Percentiles rank a stretch among this genome's conserved stretches.
phyloP scores from a whole-genome alignment of 2,888 invertebrate species.

The Ommatoiulus sabulosus region DNA sequence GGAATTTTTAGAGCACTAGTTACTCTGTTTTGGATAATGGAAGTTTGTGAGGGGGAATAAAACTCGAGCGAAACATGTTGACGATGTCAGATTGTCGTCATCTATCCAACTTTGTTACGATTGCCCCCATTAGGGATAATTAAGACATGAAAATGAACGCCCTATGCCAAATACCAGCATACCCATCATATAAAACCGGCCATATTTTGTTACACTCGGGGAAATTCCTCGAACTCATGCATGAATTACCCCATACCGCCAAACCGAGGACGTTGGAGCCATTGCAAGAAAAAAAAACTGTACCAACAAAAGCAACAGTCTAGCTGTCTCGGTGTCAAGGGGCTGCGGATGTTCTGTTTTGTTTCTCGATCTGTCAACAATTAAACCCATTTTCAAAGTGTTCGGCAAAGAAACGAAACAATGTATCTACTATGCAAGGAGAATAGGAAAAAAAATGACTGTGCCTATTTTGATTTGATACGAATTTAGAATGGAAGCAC shows the following conservation, averaged over 20 bases:
- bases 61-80: conserved; percentile 32
- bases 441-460: no score
- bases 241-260: background rate
- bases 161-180: conserved; percentile 37
- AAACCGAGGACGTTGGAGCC: background rate
- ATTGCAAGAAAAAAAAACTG: background rate
- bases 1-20: conserved; percentile 43
- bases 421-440: background rate
- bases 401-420: background rate
- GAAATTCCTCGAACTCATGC: conserved; percentile 17
- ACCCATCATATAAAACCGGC: conserved; percentile 24
- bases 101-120: conserved; percentile 48
- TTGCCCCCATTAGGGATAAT: conserved; percentile 52
- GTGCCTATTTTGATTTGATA: no score
- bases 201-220: conserved; percentile 24
- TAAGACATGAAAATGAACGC: conserved; percentile 49
- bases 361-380: background rate
- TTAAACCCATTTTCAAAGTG: background rate
- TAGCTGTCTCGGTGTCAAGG: background rate
- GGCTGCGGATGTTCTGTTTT: background rate
- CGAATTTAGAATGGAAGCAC: no score
- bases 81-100: conserved; percentile 50
- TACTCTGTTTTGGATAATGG: conserved; percentile 43
- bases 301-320: background rate
- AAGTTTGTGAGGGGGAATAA: conserved; percentile 43